Evolutionary conservation across 2,797 vertebrate genomes (phyloP), one percentile per base, ranked within the genome.

Genomic region (Gephyroberyx darwinii): DNA sequence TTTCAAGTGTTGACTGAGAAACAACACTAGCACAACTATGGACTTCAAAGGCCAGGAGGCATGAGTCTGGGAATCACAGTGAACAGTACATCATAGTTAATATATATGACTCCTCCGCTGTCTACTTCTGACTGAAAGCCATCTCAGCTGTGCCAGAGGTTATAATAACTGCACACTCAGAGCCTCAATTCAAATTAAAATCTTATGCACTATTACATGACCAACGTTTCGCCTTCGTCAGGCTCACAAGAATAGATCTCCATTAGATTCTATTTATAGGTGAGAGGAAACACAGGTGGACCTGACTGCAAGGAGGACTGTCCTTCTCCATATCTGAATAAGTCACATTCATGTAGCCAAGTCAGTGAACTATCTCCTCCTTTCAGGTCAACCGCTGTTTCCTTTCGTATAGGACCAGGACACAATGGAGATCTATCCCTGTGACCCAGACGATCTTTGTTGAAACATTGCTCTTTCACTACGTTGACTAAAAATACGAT

Each of bases 331-430:
- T 19, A 31, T 56, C 51, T 58, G 9, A 48, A 48, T 17, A 48
- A 48, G 17, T 58, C 35, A 13, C 16, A 43, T 53, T 71, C 33
- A 77, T 39, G 45, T 31, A 37, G 47, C 37, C 8, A 63, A 20
- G 1, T 2, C 33, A 48, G n/a, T 61, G 0, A 48, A 62, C 39
- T n/a, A 30, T 55, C 31, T 60, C 10, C 26, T 53, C 2, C 10
- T 35, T 19, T 53, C 45, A 37, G 17, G 17, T 19, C 6, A 0
- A 61, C 3, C 56, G n/a, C 50, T 41, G 4, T 31, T 37, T 69
- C 48, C 8, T 54, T 72, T 20, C 12, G 39, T 13, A 4, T 12
- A 10, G 12, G 3, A 41, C 61, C 17, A 41, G 51, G 31, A 43
- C 19, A 41, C 0, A 62, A 9, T 5, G 14, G 16, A 5, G 37